Conservation (phyloP, 2,113 vertebrate genomes). For the Chiloscyllium plagiosum region DNA sequence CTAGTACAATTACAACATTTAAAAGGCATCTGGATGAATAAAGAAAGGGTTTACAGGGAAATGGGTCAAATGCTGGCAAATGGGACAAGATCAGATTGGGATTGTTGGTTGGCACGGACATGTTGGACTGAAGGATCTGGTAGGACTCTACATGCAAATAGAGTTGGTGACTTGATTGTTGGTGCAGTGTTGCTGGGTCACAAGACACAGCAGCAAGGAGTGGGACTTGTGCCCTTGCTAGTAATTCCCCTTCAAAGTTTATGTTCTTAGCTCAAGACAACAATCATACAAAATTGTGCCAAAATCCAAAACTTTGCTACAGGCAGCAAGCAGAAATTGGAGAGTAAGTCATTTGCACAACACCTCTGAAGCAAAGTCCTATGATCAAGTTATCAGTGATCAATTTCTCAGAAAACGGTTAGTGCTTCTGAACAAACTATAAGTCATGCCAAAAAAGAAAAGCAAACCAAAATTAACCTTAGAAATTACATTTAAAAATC, state of each 20-base stretch:
- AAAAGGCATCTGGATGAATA: too few species aligned
- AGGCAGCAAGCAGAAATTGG: not conserved
- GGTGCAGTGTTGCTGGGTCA: not conserved
- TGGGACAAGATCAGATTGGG: too few species aligned
- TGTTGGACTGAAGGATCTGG: too few species aligned
- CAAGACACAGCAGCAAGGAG: not conserved
- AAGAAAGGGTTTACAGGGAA: too few species aligned
- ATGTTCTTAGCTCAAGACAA: not conserved
- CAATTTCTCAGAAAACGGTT: not conserved
- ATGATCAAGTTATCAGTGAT: not conserved
- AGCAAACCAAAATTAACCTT: not conserved
- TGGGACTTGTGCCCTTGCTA: not conserved
- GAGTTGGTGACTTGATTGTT: not conserved
- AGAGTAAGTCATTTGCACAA: not conserved
- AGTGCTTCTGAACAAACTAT: not conserved
- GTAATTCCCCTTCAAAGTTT: not conserved
- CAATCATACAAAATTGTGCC: not conserved
- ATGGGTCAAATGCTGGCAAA: too few species aligned
- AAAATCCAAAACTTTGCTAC: not conserved
- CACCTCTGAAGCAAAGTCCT: not conserved
- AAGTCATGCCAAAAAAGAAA: not conserved
- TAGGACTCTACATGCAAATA: not conserved
- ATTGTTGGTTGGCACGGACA: too few species aligned
- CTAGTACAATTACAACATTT: too few species aligned
- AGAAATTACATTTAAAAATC: not conserved